Base-by-base conservation (phyloP, 1,140 invertebrate species). In the Maniola jurtina region DNA sequence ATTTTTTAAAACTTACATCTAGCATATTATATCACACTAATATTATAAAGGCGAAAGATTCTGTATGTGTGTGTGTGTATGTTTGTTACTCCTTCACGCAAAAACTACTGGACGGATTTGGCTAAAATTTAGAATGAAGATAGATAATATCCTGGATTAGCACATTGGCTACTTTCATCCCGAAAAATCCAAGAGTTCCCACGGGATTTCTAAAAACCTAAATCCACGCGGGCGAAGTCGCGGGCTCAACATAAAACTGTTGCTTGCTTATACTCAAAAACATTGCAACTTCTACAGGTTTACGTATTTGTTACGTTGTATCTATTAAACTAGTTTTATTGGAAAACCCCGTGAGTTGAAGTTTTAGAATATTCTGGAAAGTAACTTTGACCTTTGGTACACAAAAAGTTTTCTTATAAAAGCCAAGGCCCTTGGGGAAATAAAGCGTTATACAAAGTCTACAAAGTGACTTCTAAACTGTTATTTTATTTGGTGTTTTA, bases 241-340 rank as follows among this genome's bases (percentile, higher is more conserved):
- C n/a, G n/a, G n/a, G n/a, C 47, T n/a, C 55, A 10, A 58, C 47
- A 42, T 11, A 59, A 75, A 75, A 72, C 60, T 65, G 55, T 57
- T 68, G 59, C 68, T 64, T 61, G 60, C 64, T 66, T 67, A 62
- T 66, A 62, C 38, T 70, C 40, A 70, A 76, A 73, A 75, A 79
- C 76, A 81, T 79, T 77, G 73, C 68, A 71, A 72, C 66, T 77
- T 81, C 65, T 66, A 70, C 79, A 77, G 25, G 1, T 25, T 69
- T 75, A 72, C 72, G 68, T 75, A 75, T 75, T 77, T 73, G 69
- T 73, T 40, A 56, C 42, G 68, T 71, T 79, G 76, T 75, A 73
- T 75, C 75, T 70, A 73, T 65, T 70, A 54, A 68, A 63, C 60
- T 74, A 73, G 74, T 81, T 81, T 79, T 76, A 81, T 81, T 77